Conservation (phyloP, 1,140 invertebrate species). For the Homalodisca vitripennis region DNA sequence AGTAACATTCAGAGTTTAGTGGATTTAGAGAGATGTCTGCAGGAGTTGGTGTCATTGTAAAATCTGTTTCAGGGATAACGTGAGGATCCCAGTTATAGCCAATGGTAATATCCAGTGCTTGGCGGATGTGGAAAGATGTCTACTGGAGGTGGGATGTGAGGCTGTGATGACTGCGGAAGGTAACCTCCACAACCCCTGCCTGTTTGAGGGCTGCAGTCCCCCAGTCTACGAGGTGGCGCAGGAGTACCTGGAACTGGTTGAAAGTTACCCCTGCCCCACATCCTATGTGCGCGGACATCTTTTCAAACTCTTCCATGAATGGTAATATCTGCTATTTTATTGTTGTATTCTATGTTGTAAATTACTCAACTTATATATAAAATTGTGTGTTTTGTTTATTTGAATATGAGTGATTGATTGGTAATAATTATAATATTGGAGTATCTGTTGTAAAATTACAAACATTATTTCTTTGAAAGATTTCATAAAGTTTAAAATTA, state of each 20-base stretch:
- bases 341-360: too few species aligned
- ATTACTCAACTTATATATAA: too few species aligned
- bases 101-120: slow-evolving; percentile 97
- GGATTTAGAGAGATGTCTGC: slow-evolving; percentile 84
- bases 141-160: slow-evolving; percentile 81
- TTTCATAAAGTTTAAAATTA: too few species aligned
- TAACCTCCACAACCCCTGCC: slow-evolving; percentile 90
- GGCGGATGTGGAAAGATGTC: slow-evolving; percentile 82
- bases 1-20: slow-evolving; percentile 93
- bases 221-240: slow-evolving; percentile 84
- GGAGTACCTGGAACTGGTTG: slow-evolving; percentile 86
- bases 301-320: slow-evolving; percentile 96
- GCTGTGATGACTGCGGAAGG: slow-evolving; percentile 94
- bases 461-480: too few species aligned
- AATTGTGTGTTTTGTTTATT: too few species aligned
- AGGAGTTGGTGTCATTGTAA: too few species aligned
- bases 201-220: slow-evolving; percentile 77
- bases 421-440: too few species aligned
- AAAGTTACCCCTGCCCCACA: slow-evolving; percentile 83
- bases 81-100: slow-evolving; percentile 92
- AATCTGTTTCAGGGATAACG: slow-evolving; percentile 70
- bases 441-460: too few species aligned
- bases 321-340: too few species aligned
- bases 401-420: too few species aligned
- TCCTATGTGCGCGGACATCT: slow-evolving; percentile 92